These are phyloP conservation scores for Centropus unirufus DNA, from an alignment of 2,113 vertebrate genomes.

Conservation along the genomic window DNA sequence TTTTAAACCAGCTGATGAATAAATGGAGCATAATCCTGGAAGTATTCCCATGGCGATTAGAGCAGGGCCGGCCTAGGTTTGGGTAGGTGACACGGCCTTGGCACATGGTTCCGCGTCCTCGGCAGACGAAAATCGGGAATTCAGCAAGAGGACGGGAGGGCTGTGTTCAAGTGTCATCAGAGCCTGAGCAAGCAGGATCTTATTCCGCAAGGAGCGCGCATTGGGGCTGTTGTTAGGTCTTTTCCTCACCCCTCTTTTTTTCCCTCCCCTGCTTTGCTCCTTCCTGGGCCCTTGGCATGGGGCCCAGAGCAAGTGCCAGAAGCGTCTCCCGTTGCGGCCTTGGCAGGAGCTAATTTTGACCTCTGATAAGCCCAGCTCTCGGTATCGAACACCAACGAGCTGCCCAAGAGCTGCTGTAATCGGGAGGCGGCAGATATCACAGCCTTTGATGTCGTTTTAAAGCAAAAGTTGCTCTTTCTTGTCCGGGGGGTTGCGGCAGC, in stretches of 20 bases:
- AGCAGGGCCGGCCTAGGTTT: not conserved
- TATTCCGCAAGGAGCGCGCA: not conserved
- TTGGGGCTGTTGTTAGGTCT: not conserved
- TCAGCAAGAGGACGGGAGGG: not conserved
- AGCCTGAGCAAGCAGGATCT: not conserved
- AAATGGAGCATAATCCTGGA: not conserved
- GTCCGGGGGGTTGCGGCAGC: too few relatives aligned
- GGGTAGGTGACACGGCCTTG: not conserved
- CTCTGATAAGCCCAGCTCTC: not conserved
- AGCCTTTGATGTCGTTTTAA: not conserved
- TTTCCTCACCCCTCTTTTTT: not conserved
- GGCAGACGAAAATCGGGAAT: not conserved
- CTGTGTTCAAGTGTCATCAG: not conserved
- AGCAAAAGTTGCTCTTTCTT: not conserved
- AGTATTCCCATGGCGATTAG: not conserved
- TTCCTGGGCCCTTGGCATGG: not conserved
- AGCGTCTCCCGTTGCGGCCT: conserved; percentile 13
- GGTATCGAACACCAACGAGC: not conserved
- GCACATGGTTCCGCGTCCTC: not conserved
- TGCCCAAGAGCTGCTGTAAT: not conserved
- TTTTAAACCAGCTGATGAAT: not conserved
- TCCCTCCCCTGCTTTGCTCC: not conserved
- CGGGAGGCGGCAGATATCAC: not conserved
- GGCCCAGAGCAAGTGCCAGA: not conserved
- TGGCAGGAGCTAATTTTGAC: conserved; percentile 50